A percentile compares a stretch with the other conserved stretches of the same genome.
phyloP scores from a whole-genome alignment of 2,113 vertebrate genomes.

The Lontra canadensis region DNA sequence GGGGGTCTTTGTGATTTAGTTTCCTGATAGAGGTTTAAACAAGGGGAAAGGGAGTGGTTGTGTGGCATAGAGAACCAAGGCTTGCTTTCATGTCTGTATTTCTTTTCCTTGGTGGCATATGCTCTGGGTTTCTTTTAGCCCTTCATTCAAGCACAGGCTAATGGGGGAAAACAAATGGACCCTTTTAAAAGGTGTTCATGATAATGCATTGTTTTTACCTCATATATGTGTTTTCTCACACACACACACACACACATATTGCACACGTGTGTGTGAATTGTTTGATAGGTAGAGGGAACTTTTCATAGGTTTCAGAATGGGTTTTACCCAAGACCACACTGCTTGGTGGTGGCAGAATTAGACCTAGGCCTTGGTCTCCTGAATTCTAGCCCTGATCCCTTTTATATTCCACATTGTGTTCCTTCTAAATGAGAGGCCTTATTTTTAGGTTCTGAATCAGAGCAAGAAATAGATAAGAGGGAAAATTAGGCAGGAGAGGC shows the following conservation, averaged over 20 bases:
- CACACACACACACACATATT: neutral
- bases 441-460: neutral
- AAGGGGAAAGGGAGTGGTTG: neutral
- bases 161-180: neutral
- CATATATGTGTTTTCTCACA: neutral
- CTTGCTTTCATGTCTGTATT: neutral
- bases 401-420: neutral
- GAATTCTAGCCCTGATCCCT: neutral
- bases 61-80: neutral
- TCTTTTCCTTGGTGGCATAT: neutral
- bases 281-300: neutral
- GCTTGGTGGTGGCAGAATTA: neutral
- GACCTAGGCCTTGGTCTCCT: neutral
- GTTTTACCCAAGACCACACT: neutral
- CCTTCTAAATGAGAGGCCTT: neutral
- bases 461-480: neutral
- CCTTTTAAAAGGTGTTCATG: neutral
- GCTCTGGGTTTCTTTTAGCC: neutral
- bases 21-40: neutral
- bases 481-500: neutral
- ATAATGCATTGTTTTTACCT: slow-evolving; percentile 18
- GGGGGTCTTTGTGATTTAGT: neutral
- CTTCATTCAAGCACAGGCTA: neutral
- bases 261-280: neutral
- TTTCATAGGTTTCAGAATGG: neutral